Evolutionary conservation across 1,140 invertebrate genomes (phyloP).

Genomic region (Brachionus calyciflorus): DNA sequence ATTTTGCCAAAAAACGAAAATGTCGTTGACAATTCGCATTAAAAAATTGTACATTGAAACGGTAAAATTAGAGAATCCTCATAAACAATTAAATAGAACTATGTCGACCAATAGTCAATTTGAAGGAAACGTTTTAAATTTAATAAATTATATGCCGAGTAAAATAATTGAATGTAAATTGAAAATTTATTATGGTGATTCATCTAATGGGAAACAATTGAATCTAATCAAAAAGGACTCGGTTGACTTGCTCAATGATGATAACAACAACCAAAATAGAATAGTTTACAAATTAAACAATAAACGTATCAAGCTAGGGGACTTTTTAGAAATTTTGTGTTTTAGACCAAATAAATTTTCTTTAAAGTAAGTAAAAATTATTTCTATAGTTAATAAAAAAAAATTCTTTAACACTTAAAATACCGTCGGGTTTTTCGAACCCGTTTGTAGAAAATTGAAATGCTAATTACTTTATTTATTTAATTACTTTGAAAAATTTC

Average conservation of each 20-base stretch:
- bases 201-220: slow-evolving; percentile 12
- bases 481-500: no score
- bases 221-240: neutral
- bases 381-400: no score
- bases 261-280: neutral
- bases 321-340: slow-evolving; percentile 10
- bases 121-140: no score
- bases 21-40: neutral
- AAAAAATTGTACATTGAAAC: neutral
- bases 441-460: no score
- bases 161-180: neutral
- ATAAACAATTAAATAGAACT: neutral
- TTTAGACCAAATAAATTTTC: slow-evolving; percentile 10
- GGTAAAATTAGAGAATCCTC: neutral
- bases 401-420: neutral
- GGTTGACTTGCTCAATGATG: neutral
- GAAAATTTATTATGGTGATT: neutral
- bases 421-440: neutral
- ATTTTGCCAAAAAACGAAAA: no score
- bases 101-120: no score
- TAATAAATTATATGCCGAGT: no score
- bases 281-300: neutral
- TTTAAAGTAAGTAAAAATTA: neutral
- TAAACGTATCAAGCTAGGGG: neutral
- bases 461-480: no score